Conservation (phyloP, 2,888 invertebrate genomes). For the Anorthoa munda region DNA sequence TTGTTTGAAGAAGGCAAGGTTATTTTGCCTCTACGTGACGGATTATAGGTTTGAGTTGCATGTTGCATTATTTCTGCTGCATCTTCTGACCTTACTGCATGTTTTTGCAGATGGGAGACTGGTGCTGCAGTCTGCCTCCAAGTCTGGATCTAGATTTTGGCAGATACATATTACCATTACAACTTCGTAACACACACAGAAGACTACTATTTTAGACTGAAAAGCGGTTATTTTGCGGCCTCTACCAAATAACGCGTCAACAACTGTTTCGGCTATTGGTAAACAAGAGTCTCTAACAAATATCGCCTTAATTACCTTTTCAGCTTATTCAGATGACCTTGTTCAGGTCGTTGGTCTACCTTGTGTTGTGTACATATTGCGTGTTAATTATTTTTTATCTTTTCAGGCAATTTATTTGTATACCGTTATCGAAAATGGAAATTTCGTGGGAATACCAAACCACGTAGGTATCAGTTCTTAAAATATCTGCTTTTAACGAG, state of each 20-base stretch:
- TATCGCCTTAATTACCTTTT: background rate
- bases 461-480: too few species aligned
- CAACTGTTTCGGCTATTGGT: background rate
- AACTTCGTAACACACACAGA: too few species aligned
- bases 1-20: too few species aligned
- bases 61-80: background rate
- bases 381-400: background rate
- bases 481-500: background rate
- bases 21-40: too few species aligned
- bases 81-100: background rate
- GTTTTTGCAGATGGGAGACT: too few species aligned
- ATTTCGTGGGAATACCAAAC: background rate
- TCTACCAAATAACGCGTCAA: background rate
- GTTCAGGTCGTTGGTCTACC: too few species aligned
- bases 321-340: too few species aligned
- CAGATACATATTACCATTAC: too few species aligned
- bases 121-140: too few species aligned
- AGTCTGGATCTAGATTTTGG: too few species aligned
- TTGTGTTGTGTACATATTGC: background rate
- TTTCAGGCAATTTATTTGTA: background rate
- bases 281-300: background rate
- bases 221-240: background rate
- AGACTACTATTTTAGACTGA: background rate
- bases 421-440: background rate
- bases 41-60: background rate